Evolutionary conservation across 1,140 invertebrate genomes (phyloP).

Genomic region (Leucophenga varia): DNA sequence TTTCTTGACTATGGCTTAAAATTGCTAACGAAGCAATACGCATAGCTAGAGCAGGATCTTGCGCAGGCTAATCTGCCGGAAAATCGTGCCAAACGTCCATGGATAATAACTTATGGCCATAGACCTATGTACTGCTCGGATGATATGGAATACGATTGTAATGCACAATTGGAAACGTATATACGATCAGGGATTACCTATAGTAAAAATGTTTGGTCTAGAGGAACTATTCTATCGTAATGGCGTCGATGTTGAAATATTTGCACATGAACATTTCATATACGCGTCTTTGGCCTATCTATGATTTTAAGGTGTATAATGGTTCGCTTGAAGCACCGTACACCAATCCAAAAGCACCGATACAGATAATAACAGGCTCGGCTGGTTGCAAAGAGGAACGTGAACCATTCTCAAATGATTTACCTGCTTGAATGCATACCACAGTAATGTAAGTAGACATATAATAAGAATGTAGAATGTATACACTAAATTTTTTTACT

Average conservation of each 20-base stretch:
- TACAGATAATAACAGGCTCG: constrained; percentile 93
- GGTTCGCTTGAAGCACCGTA: constrained; percentile 78
- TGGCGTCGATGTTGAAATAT: constrained; percentile 88
- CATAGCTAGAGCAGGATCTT: constrained; percentile 85
- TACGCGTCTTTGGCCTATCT: constrained; percentile 90
- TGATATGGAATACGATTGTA: constrained; percentile 84
- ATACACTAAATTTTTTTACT: neutral
- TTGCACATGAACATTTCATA: constrained; percentile 97
- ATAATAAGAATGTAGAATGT: neutral
- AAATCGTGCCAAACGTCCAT: constrained; percentile 72
- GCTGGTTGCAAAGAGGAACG: constrained; percentile 75
- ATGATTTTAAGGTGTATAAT: constrained; percentile 83
- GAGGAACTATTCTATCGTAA: constrained; percentile 85
- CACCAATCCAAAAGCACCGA: constrained; percentile 80
- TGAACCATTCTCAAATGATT: constrained; percentile 52
- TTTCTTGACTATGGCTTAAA: constrained; percentile 87
- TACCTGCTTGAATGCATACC: constrained; percentile 40
- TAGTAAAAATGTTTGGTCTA: constrained; percentile 69
- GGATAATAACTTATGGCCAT: constrained; percentile 93
- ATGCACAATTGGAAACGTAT: constrained; percentile 66
- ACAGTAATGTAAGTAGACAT: constrained; percentile 27
- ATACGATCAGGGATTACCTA: constrained; percentile 72
- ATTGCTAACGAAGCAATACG: constrained; percentile 79
- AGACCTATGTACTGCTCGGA: constrained; percentile 97
- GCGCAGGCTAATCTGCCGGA: constrained; percentile 66